These are phyloP conservation scores for Andrena dorsata DNA, from an alignment of 2,888 invertebrate species.

Conservation along the genomic window DNA sequence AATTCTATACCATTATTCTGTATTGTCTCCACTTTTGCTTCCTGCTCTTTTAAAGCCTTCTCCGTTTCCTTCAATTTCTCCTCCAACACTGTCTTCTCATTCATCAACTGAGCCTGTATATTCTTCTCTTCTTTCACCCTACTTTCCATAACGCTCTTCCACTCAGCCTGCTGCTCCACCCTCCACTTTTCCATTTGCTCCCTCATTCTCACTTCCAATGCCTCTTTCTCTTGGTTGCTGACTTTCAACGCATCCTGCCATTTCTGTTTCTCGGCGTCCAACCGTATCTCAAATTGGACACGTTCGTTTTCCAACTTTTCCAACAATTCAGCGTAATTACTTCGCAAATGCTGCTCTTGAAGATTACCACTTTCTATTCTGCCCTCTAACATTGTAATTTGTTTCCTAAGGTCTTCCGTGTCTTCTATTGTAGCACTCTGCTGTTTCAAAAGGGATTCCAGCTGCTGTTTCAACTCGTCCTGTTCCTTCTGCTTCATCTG, in stretches of 20 bases:
- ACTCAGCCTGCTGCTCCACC: conserved; percentile 84
- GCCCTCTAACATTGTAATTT: conserved; percentile 85
- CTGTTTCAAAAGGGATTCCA: conserved; percentile 84
- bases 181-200: conserved; percentile 85
- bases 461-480: conserved; percentile 84
- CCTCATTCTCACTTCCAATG: conserved; percentile 86
- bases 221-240: conserved; percentile 84
- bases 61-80: conserved; percentile 82
- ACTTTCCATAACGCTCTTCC: conserved; percentile 84
- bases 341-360: conserved; percentile 83
- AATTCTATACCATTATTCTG: conserved; percentile 45
- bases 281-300: conserved; percentile 85
- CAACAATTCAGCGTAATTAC: conserved; percentile 85
- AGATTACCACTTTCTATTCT: conserved; percentile 84
- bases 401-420: conserved; percentile 85
- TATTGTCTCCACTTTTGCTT: conserved; percentile 74
- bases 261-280: conserved; percentile 86
- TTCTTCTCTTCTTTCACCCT: conserved; percentile 85
- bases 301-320: conserved; percentile 86
- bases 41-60: conserved; percentile 85
- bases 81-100: conserved; percentile 82
- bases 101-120: conserved; percentile 78
- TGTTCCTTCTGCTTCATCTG: conserved; percentile 85
- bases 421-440: conserved; percentile 86
- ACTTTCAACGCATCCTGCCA: conserved; percentile 86